Conservation (phyloP, 2,888 invertebrate species). For the Dynastes hyllus region DNA sequence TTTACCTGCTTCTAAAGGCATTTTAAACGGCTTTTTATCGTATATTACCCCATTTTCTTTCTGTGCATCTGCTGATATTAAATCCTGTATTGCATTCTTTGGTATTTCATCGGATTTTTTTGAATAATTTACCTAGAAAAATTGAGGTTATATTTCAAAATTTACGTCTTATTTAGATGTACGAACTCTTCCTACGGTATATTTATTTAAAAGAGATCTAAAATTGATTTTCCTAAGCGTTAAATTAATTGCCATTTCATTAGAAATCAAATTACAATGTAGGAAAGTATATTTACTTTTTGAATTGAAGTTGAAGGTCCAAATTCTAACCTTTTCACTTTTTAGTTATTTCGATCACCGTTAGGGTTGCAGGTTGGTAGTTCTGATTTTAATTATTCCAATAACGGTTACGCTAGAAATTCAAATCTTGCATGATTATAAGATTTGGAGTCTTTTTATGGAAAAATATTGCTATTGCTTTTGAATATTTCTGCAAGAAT, state of each 20-base stretch:
- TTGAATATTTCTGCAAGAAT: slow-evolving; percentile 3
- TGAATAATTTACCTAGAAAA: slow-evolving; percentile 35
- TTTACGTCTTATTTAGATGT: neutral
- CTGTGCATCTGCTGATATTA: slow-evolving; percentile 79
- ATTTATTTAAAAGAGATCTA: neutral
- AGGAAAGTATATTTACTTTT: neutral
- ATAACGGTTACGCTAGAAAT: neutral
- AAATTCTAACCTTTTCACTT: neutral
- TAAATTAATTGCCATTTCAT: slow-evolving; percentile 22
- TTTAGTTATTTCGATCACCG: neutral
- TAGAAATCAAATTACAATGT: neutral
- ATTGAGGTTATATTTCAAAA: slow-evolving; percentile 42
- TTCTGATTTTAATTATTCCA: neutral
- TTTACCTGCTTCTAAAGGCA: slow-evolving; percentile 79
- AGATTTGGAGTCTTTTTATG: slow-evolving; percentile 23
- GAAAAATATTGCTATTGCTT: neutral
- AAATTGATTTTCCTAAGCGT: slow-evolving; percentile 14
- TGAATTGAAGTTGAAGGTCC: slow-evolving; percentile 10
- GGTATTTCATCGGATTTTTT: slow-evolving; percentile 75
- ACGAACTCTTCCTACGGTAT: slow-evolving; percentile 15
- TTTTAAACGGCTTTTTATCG: slow-evolving; percentile 92
- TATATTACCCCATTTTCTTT: slow-evolving; percentile 84
- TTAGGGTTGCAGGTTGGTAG: neutral
- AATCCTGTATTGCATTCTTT: slow-evolving; percentile 76
- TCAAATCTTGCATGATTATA: slow-evolving; percentile 22